Percentiles rank a stretch among this genome's conserved stretches.
phyloP scores from a whole-genome alignment of 1,140 invertebrate species.

The Eurytemora carolleeae region DNA sequence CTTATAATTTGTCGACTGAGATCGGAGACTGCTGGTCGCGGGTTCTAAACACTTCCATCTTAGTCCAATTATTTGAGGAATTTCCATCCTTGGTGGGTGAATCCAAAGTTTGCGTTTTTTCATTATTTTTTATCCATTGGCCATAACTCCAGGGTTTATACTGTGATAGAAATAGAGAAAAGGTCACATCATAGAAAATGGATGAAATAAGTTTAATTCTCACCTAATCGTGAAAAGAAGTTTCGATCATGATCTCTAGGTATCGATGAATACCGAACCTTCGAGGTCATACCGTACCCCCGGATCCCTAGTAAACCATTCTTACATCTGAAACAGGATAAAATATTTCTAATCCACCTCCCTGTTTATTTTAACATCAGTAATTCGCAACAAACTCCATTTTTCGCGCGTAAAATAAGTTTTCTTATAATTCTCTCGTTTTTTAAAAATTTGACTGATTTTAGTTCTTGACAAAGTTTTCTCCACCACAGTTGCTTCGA shows the following conservation, averaged over 20 bases:
- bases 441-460: conserved; percentile 24
- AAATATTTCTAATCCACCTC: not conserved
- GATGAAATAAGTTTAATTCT: no score
- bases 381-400: not conserved
- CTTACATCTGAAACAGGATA: conserved; percentile 25
- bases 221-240: not conserved
- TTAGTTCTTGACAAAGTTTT: conserved; percentile 67
- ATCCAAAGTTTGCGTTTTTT: no score
- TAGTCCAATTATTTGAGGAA: no score
- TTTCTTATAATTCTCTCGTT: not conserved
- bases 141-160: no score
- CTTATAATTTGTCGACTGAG: not conserved
- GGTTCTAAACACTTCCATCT: no score
- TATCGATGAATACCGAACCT: conserved; percentile 22
- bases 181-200: no score
- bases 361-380: not conserved
- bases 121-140: no score
- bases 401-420: not conserved
- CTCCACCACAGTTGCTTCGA: conserved; percentile 69
- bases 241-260: not conserved
- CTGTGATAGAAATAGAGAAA: no score
- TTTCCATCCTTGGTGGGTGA: no score
- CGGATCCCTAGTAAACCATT: conserved; percentile 27
- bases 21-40: not conserved
- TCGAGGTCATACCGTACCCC: not conserved